A percentile compares a stretch with the other conserved stretches of the same genome.
Evolutionary conservation across 1,140 invertebrate genomes (phyloP).

Genomic region (Achatina immaculata): DNA sequence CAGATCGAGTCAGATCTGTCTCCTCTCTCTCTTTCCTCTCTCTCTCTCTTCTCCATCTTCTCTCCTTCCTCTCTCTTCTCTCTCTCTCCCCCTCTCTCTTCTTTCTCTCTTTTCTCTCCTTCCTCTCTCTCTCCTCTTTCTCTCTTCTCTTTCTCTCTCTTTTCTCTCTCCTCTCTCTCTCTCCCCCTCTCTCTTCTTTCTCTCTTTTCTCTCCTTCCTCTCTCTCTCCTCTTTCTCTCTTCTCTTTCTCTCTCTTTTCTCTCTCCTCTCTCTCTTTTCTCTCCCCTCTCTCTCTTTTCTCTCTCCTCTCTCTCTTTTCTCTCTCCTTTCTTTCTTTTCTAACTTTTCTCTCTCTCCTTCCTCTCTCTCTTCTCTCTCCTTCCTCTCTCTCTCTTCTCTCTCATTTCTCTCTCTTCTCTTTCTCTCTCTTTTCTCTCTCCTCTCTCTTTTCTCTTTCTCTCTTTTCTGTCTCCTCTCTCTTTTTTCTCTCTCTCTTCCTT

Average conservation of each 20-base stretch:
- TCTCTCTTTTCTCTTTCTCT: no score
- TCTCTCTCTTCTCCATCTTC: no score
- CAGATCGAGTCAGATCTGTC: no score
- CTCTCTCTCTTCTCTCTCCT: background rate
- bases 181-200: background rate
- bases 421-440: no score
- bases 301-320: conserved; percentile 25
- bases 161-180: background rate
- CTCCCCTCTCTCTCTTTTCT: background rate
- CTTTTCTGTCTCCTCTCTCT: background rate
- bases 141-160: background rate
- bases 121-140: background rate
- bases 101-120: no score
- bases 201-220: background rate
- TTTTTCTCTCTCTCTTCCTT: background rate
- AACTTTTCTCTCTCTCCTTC: background rate
- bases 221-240: background rate
- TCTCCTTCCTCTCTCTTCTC: no score
- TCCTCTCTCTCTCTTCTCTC: no score
- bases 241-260: background rate
- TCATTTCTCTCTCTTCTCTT: no score
- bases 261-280: background rate
- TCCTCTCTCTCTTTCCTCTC: no score
- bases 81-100: no score
- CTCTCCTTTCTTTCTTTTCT: no score